Conservation (phyloP, 2,888 invertebrate species). For the Morpho helenor region DNA sequence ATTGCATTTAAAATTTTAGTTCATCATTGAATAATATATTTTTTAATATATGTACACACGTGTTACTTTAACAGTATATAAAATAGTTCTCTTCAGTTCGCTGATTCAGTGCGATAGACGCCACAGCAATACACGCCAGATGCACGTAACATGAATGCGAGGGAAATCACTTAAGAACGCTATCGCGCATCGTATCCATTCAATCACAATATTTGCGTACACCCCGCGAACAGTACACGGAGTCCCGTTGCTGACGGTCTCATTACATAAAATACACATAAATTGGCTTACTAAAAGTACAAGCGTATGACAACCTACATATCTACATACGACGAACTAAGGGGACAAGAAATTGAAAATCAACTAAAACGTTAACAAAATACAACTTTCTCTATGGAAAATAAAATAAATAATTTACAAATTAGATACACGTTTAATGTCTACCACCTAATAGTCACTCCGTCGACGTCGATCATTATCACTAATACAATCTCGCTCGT, state of each 20-base stretch:
- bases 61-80: no score
- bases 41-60: no score
- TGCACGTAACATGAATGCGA: slow-evolving; percentile 49
- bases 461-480: slow-evolving; percentile 60
- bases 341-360: slow-evolving; percentile 70
- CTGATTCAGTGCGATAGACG: slow-evolving; percentile 23
- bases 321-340: slow-evolving; percentile 75
- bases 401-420: slow-evolving; percentile 77
- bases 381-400: slow-evolving; percentile 78
- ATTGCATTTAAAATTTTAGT: neutral
- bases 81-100: slow-evolving; percentile 18
- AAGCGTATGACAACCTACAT: slow-evolving; percentile 77
- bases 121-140: slow-evolving; percentile 31
- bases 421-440: slow-evolving; percentile 74
- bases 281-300: slow-evolving; percentile 74
- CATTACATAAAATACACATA: slow-evolving; percentile 68
- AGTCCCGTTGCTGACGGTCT: slow-evolving; percentile 57
- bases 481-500: slow-evolving; percentile 55
- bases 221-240: slow-evolving; percentile 37
- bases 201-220: slow-evolving; percentile 59
- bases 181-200: slow-evolving; percentile 49
- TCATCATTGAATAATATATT: no score
- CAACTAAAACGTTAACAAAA: slow-evolving; percentile 80
- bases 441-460: slow-evolving; percentile 72
- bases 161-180: slow-evolving; percentile 57